A percentile compares a stretch with the other conserved stretches of the same genome.
phyloP scores from a whole-genome alignment of 2,888 invertebrate species.

The Penaeus monodon region DNA sequence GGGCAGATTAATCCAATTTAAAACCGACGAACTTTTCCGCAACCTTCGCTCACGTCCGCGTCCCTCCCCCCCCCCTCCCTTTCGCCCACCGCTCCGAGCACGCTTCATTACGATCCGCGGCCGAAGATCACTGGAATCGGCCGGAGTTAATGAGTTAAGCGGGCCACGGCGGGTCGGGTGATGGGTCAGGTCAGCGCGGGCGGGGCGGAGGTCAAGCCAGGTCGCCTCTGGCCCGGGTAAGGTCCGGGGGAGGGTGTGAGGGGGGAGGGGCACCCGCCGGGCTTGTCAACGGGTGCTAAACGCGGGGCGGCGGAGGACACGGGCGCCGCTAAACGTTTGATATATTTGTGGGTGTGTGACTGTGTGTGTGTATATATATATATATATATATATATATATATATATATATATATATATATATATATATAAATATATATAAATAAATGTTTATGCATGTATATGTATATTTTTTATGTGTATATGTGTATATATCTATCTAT shows the following conservation, averaged over 20 bases:
- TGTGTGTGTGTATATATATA: too few relatives aligned
- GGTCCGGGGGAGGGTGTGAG: slow-evolving; percentile 11
- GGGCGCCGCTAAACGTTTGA: too few relatives aligned
- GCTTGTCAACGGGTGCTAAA: not conserved
- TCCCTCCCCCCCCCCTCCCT: too few relatives aligned
- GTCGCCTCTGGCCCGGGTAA: slow-evolving; percentile 22
- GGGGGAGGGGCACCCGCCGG: not conserved
- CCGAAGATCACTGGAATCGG: slow-evolving; percentile 7
- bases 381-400: not conserved
- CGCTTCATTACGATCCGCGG: slow-evolving; percentile 21
- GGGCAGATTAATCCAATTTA: slow-evolving; percentile 46
- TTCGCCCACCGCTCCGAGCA: not conserved
- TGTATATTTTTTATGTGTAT: too few relatives aligned
- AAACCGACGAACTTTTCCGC: slow-evolving; percentile 30
- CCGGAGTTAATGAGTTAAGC: slow-evolving; percentile 52
- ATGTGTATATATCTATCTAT: too few relatives aligned
- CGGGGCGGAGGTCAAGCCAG: slow-evolving; percentile 32
- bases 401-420: not conserved
- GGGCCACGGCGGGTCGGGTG: slow-evolving; percentile 50
- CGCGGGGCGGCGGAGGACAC: not conserved
- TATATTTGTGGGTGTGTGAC: too few relatives aligned
- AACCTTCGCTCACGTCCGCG: slow-evolving; percentile 18
- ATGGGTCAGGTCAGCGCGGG: slow-evolving; percentile 47
- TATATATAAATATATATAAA: not conserved
- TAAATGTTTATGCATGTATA: not conserved